Evolutionary conservation across 2,113 vertebrate species (phyloP), one percentile per base, ranked within the genome.

Genomic region (Campylomormyrus numenius): DNA sequence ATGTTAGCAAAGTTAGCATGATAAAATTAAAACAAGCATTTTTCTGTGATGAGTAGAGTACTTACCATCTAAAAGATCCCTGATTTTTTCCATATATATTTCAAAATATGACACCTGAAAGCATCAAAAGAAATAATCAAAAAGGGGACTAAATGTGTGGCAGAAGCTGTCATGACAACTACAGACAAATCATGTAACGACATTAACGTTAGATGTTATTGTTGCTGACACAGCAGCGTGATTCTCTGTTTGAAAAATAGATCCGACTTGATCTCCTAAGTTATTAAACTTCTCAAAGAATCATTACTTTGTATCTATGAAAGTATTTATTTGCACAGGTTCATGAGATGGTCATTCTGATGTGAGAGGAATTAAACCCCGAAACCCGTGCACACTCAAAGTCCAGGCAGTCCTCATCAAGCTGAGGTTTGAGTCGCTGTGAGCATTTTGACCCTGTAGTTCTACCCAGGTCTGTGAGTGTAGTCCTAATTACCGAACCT

Each of bases 31-130:
- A 80, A 80, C 17, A 49, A 46, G 19, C 83, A 49, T 9, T 50
- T 35, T 39, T 48, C 31, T 19, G 11, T 4, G n/a, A 45, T 50
- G 35, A 3, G 19, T 48, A 87, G 21, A 3, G 19, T 48, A 87
- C 97, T 95, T 88, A 98, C 97, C 97, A 91, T 98, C 97, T 92
- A 98, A 94, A 89, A 98, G 96, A 90, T 98, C 97, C 88, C 97
- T 97, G 89, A 98, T 98, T 95, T 98, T 98, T 92, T 98, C 97
- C 96, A 98, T 95, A 92, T 98, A 98, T 94, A 98, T 98, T 92
- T 98, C 97, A 94, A 98, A 98, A 93, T 98, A 98, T 45, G 97
- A 98, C 91, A 98, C 97, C 97, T 98, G 91, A 89, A 89, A 49
- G 6, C 74, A 35, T 88, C 52, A 5, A 66, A 89, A 88, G 5